Percentiles rank a stretch among this genome's conserved stretches.
These are phyloP conservation scores for Mobula birostris DNA, from an alignment of 2,113 vertebrate species.

Conservation along the genomic window DNA sequence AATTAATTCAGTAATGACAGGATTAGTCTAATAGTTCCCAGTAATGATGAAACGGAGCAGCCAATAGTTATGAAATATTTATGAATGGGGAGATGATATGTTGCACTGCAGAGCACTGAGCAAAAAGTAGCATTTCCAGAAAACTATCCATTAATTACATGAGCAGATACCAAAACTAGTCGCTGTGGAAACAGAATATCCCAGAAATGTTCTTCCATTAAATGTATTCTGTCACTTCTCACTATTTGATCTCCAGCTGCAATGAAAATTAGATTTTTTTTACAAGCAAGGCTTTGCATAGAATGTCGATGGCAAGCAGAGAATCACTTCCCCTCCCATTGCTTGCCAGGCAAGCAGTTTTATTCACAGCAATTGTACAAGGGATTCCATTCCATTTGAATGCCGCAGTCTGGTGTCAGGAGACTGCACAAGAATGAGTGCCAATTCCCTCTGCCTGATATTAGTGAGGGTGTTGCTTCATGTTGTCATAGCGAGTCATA, in stretches of 20 bases:
- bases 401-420: background rate
- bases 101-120: slow-evolving; percentile 64
- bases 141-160: slow-evolving; percentile 70
- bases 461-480: slow-evolving; percentile 42
- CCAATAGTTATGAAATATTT: slow-evolving; percentile 69
- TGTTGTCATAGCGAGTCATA: slow-evolving; percentile 40
- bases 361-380: background rate
- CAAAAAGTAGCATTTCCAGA: slow-evolving; percentile 58
- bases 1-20: slow-evolving; percentile 48
- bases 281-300: background rate
- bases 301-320: background rate
- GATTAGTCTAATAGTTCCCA: slow-evolving; percentile 47
- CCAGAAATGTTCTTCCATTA: background rate
- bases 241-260: background rate
- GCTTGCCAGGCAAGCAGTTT: slow-evolving; percentile 17
- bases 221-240: background rate
- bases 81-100: slow-evolving; percentile 67
- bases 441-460: background rate
- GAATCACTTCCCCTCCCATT: background rate
- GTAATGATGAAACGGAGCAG: slow-evolving; percentile 57
- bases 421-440: background rate
- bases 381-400: slow-evolving; percentile 39
- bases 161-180: slow-evolving; percentile 49
- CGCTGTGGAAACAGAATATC: slow-evolving; percentile 28
- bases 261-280: slow-evolving; percentile 41